Evolutionary conservation across 1,140 invertebrate genomes (phyloP), one percentile per base, ranked within the genome.

Genomic region (Aphaenogaster floridana): DNA sequence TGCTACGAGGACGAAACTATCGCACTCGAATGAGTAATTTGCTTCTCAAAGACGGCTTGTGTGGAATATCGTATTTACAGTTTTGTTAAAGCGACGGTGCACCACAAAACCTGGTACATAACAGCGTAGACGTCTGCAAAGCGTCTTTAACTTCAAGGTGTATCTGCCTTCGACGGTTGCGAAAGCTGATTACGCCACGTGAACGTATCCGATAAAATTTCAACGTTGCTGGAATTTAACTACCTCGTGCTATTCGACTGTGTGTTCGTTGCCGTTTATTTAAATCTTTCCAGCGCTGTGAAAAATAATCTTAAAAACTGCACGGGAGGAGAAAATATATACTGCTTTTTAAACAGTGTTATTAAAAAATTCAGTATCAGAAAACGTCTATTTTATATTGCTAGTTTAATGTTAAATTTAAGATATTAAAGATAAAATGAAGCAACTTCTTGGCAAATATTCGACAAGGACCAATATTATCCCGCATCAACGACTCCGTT

Each of bases 121-220:
- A 84, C 54, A 28, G 21, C 52, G 17, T 15, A 80, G 63, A 71
- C 36, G 64, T 39, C 42, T 74, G 36, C 36, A 36, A 15, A 81
- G 54, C 52, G 54, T 76, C 80, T 76, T 21, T n/a, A 39, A 69
- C 69, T 84, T 48, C 42, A 64, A 84, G 54, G 5, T n/a, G 54
- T 74, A 74, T 39, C 54, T 48, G 42, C 28, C 42, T 39, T 74
- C 69, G 79, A 71, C 66, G 39, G 13, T 54, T 57, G 69, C 80
- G n/a, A 74, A 76, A 84, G 80, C 80, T 84, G 69, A 74, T 84
- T 84, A 84, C 80, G 80, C 42, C 42, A 61, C 42, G 80, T 48
- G 69, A 74, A 84, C 48, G 45, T 39, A 76, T 61, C 28, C 54
- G 69, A 84, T 74, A 84, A 84, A 84, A 84, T 84, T 59, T 74